Evolutionary conservation across 2,113 vertebrate species (phyloP), one percentile per base, ranked within the genome.

Genomic region (Garra rufa): DNA sequence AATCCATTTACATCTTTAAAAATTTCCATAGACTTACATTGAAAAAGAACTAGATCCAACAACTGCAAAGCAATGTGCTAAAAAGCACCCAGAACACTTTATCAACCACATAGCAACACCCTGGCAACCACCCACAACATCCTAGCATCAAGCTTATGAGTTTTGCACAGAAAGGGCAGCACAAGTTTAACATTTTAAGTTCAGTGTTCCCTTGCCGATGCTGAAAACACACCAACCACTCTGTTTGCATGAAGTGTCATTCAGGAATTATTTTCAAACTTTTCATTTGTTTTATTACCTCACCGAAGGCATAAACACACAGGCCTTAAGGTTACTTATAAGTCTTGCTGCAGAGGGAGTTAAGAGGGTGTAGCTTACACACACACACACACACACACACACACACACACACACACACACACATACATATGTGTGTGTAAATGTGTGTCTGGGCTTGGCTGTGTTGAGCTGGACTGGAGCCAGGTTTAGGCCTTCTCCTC

Each of bases 401-500:
- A 65, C 38, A 76, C 43, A 59, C 65, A 76, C 6, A 84, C 15
- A 19, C 19, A 24, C n/a, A n/a, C n/a, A n/a, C n/a, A n/a, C n/a
- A n/a, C n/a, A n/a, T n/a, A n/a, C n/a, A n/a, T 69, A 38, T 85
- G 67, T 79, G 46, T 70, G 71, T 84, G 26, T 74, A 81, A 52
- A 55, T 74, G 63, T 46, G 65, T 43, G 48, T 41, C 52, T 74
- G 44, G 34, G 28, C 26, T 69, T 46, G 61, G 38, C 75, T 74
- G 65, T 69, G 34, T 38, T 75, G 24, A 34, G 24, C 26, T 89
- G 88, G 85, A 77, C 1, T 9, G 1, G 2, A 9, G 83, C 86
- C 88, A 89, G 83, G 10, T 41, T 57, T 26, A 89, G 85, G 52
- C 85, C 85, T 44, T 24, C 71, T 85, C 69, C 48, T 85, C 69